Evolutionary conservation across 2,113 vertebrate genomes (phyloP), one percentile per base, ranked within the genome.

Genomic region (Vulpes ferrilata): DNA sequence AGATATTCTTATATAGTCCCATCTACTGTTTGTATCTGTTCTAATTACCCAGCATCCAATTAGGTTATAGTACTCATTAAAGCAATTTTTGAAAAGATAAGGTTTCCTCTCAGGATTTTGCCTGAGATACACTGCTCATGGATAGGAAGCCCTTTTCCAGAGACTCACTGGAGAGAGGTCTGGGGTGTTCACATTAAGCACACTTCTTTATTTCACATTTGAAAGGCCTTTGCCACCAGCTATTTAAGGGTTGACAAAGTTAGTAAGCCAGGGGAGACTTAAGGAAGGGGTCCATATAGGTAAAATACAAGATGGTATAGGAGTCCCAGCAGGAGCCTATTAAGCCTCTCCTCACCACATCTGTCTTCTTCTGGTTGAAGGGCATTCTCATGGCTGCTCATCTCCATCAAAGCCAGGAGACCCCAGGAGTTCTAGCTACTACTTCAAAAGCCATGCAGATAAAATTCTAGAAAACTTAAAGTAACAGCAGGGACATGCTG

Each of bases 241-340:
- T 92, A 30, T 80, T 87, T 84, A 90, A 96, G 51, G 51, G 0
- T 19, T 82, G 55, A 90, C 11, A 81, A 87, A 96, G 12, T 64
- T 64, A 96, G 67, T 87, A 90, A 80, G 15, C 25, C 22, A 35
- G 22, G 38, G 23, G 93, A 83, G 57, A 94, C 22, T 87, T 87
- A 35, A 25, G 30, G 43, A 84, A 88, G 43, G 80, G 25, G 2
- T 83, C 67, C 11, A 69, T 59, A 23, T 51, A 81, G 94, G 53
- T 84, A 93, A 81, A 11, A 19, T 43, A 71, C 3, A 53, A 90
- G 51, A 78, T 55, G 80, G 23, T 53, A 57, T 92, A 82, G 60
- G 11, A 73, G 48, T 55, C 3, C 38, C 15, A 90, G 90, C n/a
- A 67, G 30, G 2, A 89, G n/a, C 10, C 60, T 30, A 59, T 59